phyloP scores from a whole-genome alignment of 2,888 invertebrate genomes.

The Biston betularia region DNA sequence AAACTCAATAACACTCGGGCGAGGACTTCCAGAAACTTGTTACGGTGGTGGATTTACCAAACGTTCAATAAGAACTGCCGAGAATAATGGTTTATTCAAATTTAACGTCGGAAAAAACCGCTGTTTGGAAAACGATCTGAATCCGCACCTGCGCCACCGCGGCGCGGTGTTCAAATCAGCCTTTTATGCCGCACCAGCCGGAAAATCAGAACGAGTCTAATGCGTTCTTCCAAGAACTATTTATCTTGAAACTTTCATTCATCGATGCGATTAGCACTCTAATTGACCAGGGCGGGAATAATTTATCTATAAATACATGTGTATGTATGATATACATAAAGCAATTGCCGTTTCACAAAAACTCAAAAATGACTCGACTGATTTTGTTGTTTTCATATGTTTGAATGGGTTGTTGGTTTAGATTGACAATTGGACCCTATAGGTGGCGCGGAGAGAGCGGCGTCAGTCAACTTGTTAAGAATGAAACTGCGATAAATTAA shows the following conservation, averaged over 20 bases:
- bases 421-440: too few relatives aligned
- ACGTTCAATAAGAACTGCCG: constrained; percentile 57
- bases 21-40: constrained; percentile 54
- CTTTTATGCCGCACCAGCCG: background rate
- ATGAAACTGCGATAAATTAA: too few relatives aligned
- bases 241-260: background rate
- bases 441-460: too few relatives aligned
- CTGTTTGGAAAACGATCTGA: constrained; percentile 76
- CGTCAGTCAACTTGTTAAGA: too few relatives aligned
- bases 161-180: constrained; percentile 22
- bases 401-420: too few relatives aligned
- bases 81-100: constrained; percentile 81
- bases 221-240: constrained; percentile 6
- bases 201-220: constrained; percentile 1
- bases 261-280: background rate
- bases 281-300: background rate
- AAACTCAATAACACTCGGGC: constrained; percentile 47
- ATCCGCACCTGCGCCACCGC: constrained; percentile 45
- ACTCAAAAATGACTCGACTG: too few relatives aligned
- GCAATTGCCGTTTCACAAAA: too few relatives aligned
- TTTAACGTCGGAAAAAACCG: constrained; percentile 71
- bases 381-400: too few relatives aligned
- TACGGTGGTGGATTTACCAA: constrained; percentile 58
- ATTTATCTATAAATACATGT: background rate
- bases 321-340: too few relatives aligned